Conservation (phyloP, 2,888 invertebrate genomes). For the Adelognathus sp. region DNA sequence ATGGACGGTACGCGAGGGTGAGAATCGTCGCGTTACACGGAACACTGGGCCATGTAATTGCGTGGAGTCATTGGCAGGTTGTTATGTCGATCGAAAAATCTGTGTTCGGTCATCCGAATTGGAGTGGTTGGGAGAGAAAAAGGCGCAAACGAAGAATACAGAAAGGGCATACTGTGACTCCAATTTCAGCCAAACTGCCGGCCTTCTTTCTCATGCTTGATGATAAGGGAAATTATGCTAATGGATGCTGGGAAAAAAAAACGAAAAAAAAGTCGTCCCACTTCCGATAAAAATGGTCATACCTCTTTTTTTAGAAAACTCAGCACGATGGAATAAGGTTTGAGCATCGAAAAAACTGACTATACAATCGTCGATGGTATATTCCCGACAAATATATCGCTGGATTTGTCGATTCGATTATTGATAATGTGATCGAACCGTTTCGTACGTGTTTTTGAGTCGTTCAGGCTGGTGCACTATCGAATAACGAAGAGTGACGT, state of each 20-base stretch:
- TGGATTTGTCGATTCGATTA: slow-evolving; percentile 9
- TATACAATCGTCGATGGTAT: not conserved
- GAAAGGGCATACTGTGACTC: not conserved
- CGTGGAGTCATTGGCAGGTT: slow-evolving; percentile 33
- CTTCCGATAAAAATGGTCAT: not conserved
- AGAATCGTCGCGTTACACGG: slow-evolving; percentile 4
- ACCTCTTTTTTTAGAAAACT: no score
- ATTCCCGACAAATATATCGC: not conserved
- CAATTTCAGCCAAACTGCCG: no score
- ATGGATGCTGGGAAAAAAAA: not conserved
- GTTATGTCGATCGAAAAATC: slow-evolving; percentile 29
- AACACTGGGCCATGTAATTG: slow-evolving; percentile 25
- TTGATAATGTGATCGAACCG: slow-evolving; percentile 28
- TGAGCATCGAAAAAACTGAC: not conserved
- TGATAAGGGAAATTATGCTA: no score
- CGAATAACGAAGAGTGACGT: slow-evolving; percentile 55
- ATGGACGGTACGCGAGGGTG: slow-evolving; percentile 5
- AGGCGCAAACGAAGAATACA: not conserved
- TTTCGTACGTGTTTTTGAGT: not conserved
- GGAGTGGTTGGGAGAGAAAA: not conserved
- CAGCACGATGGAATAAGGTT: no score
- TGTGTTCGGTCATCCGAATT: slow-evolving; percentile 34
- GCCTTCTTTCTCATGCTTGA: no score
- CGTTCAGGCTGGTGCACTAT: slow-evolving; percentile 10
- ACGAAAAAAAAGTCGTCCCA: not conserved